These are phyloP conservation scores for Vanessa cardui DNA, from an alignment of 2,888 invertebrate genomes.

Conservation along the genomic window DNA sequence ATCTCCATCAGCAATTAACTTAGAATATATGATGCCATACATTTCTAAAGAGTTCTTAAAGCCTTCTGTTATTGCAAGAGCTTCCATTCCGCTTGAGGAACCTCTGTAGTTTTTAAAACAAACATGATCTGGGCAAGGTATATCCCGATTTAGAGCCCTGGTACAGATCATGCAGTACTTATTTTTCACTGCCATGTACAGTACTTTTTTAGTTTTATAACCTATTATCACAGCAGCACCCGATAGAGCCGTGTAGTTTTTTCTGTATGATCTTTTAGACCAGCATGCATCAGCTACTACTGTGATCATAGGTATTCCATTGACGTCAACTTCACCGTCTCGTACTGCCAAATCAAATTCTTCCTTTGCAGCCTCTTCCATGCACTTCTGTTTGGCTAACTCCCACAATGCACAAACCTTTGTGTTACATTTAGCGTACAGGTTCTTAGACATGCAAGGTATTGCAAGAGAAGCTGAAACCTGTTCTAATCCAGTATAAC, in stretches of 20 bases:
- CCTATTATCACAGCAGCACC: neutral
- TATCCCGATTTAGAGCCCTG: neutral
- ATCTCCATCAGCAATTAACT: constrained; percentile 34
- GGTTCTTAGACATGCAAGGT: neutral
- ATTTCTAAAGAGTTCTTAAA: constrained; percentile 29
- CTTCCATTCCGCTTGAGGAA: neutral
- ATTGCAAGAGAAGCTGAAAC: neutral
- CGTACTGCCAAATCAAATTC: constrained; percentile 35
- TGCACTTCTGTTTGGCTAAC: constrained; percentile 28
- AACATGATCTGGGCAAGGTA: neutral
- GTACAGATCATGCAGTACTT: constrained; percentile 1
- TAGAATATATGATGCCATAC: constrained; percentile 28
- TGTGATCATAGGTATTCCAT: constrained; percentile 32
- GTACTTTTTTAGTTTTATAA: neutral
- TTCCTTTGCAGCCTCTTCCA: constrained; percentile 36
- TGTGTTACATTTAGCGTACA: neutral
- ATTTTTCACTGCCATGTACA: constrained; percentile 1
- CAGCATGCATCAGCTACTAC: constrained; percentile 33
- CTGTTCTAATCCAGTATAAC: constrained; percentile 13
- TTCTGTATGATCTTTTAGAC: no score
- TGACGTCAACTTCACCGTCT: constrained; percentile 30
- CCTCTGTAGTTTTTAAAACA: neutral
- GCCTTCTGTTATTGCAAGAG: constrained; percentile 24
- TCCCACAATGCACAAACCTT: constrained; percentile 25
- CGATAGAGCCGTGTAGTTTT: neutral